Conservation (phyloP, 2,113 vertebrate species). For the Tautogolabrus adspersus region DNA sequence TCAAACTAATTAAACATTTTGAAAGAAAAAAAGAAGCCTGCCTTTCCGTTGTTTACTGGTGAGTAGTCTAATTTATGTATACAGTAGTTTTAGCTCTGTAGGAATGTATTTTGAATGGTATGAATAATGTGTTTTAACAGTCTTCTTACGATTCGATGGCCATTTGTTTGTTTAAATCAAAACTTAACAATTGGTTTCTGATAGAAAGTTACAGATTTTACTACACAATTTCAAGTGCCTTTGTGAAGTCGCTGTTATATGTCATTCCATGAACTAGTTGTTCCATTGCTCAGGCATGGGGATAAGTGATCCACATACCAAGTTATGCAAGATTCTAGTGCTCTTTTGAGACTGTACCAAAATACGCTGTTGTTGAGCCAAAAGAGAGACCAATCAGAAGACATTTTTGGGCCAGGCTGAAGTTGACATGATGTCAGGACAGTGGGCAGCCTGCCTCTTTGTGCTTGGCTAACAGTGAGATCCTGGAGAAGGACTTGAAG, state of each 20-base stretch:
- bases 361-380: background rate
- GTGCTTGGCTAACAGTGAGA: constrained; percentile 58
- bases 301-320: no score
- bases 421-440: constrained; percentile 14
- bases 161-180: background rate
- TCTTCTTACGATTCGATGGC: no score
- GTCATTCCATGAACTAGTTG: no score
- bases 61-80: no score
- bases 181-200: background rate
- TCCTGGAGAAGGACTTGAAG: constrained; percentile 60
- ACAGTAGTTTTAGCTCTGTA: no score
- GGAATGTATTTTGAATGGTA: no score
- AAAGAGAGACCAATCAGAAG: background rate
- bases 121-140: no score
- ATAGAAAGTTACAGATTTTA: background rate
- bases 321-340: background rate
- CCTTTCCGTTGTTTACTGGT: no score
- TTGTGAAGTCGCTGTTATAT: background rate
- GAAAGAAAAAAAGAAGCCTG: no score
- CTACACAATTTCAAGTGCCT: background rate
- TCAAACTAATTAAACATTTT: no score
- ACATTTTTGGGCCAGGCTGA: no score
- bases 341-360: background rate
- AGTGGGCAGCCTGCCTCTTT: constrained; percentile 40
- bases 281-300: no score